Conservation (phyloP, 2,797 vertebrate genomes). For the Tiaroga cobitis region DNA sequence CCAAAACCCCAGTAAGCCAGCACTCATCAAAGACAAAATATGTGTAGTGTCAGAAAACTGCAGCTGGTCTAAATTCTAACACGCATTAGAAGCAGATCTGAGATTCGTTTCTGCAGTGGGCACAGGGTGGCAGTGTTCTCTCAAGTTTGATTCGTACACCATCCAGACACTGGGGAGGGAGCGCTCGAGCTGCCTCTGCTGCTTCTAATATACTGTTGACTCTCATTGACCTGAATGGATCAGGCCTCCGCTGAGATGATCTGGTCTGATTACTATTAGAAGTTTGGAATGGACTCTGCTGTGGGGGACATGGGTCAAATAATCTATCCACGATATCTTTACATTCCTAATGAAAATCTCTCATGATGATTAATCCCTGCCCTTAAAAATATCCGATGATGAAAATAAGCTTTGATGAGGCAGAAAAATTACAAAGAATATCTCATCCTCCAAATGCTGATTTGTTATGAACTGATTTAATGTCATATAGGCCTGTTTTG, state of each 20-base stretch:
- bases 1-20: background rate
- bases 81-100: background rate
- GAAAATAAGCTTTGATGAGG: constrained; percentile 49
- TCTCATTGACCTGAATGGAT: constrained; percentile 60
- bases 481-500: background rate
- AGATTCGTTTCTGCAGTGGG: constrained; percentile 37
- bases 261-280: constrained; percentile 54
- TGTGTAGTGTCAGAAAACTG: background rate
- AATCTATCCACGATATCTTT: constrained; percentile 56
- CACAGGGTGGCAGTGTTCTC: constrained; percentile 82
- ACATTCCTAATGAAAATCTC: constrained; percentile 55
- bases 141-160: constrained; percentile 62
- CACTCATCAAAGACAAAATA: constrained; percentile 13
- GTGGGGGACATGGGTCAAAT: constrained; percentile 54
- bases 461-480: constrained; percentile 20
- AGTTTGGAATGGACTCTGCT: constrained; percentile 37
- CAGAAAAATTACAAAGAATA: constrained; percentile 3
- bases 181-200: constrained; percentile 56
- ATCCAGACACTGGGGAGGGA: constrained; percentile 35
- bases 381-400: constrained; percentile 51
- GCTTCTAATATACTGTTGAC: constrained; percentile 51
- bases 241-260: constrained; percentile 57
- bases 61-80: constrained; percentile 8
- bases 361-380: constrained; percentile 42
- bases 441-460: constrained; percentile 1